Base-by-base conservation (phyloP, 2,888 invertebrate genomes). In the Lepidonotus clava region DNA sequence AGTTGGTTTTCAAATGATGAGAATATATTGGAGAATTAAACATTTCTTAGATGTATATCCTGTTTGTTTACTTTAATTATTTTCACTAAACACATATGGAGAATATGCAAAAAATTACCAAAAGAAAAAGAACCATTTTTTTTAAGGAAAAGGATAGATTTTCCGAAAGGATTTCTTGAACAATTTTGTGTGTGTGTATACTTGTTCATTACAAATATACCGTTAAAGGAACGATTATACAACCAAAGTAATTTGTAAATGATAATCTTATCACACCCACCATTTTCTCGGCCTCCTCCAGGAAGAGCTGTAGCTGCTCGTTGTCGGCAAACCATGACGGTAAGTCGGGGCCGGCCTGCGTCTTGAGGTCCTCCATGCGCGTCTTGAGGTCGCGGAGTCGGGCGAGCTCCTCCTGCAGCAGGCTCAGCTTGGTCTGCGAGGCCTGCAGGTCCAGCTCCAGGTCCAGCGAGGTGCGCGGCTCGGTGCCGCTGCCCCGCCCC, bases 361-460 rank as follows among this genome's bases (percentile, higher is more conserved):
- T 83, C 91, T 97, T 97, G 0, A 98, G 98, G 90, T 96, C 96
- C 94, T 98, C 98, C 92, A 98, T 95, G 90, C 94, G 92, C 61
- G 92, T 96, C 93, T 98, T 98, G 76, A 98, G 95, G 90, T 97
- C 97, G 89, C 97, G 96, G 89, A 98, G 95, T 93, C 97, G 96
- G 87, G 95, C 95, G 90, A 98, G 96, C 95, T 98, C 98, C 89
- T 97, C 97, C 90, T 97, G 96, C 76, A 98, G 95, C 91, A 97
- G 97, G 89, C 96, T 96, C 85, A 98, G 95, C 87, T 97, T 95
- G 21, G 97, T 96, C 94, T 98, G 97, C 92, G 98, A 98, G 86
- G 98, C 98, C 94, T 97, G 97, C 90, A 98, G 95, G 95, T 98
- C 98, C 88, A 98, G 95, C 93, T 98, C 97, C 90, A 98, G 95